These are phyloP conservation scores for Chalcosyrphus nemorum DNA, from an alignment of 2,888 invertebrate species.

Conservation along the genomic window DNA sequence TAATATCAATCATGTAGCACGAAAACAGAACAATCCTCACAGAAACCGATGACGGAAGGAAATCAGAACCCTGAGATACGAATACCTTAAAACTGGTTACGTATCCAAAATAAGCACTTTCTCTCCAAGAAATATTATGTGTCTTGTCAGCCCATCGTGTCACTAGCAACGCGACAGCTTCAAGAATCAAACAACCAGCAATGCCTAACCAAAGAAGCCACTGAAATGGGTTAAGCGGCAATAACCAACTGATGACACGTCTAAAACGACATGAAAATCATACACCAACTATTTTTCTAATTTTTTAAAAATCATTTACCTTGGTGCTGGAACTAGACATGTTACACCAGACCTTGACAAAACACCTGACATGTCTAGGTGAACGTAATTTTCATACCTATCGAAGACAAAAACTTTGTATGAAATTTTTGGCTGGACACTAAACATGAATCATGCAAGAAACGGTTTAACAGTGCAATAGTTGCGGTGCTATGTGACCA, in stretches of 20 bases:
- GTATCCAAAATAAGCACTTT: conserved; percentile 76
- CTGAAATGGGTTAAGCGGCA: conserved; percentile 85
- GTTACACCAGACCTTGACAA: conserved; percentile 86
- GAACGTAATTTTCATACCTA: conserved; percentile 85
- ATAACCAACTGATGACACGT: conserved; percentile 84
- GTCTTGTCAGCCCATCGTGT: conserved; percentile 74
- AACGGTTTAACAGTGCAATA: no score
- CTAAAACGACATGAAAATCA: conserved; percentile 76
- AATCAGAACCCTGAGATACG: conserved; percentile 77
- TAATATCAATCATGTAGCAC: conserved; percentile 82
- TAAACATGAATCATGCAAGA: no score
- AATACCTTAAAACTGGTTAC: conserved; percentile 77
- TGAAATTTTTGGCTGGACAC: not conserved
- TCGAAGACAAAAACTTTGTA: conserved; percentile 59
- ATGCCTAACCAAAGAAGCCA: conserved; percentile 85
- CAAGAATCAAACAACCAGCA: conserved; percentile 81
- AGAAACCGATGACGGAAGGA: conserved; percentile 75
- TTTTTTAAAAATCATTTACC: no score
- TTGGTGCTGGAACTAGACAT: conserved; percentile 86
- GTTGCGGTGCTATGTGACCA: no score
- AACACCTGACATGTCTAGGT: conserved; percentile 85
- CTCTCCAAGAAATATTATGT: conserved; percentile 61
- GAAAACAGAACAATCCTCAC: conserved; percentile 77
- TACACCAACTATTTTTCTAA: no score
- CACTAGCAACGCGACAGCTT: conserved; percentile 80